phyloP scores from a whole-genome alignment of 2,888 invertebrate species.

The Elysia crispata region DNA sequence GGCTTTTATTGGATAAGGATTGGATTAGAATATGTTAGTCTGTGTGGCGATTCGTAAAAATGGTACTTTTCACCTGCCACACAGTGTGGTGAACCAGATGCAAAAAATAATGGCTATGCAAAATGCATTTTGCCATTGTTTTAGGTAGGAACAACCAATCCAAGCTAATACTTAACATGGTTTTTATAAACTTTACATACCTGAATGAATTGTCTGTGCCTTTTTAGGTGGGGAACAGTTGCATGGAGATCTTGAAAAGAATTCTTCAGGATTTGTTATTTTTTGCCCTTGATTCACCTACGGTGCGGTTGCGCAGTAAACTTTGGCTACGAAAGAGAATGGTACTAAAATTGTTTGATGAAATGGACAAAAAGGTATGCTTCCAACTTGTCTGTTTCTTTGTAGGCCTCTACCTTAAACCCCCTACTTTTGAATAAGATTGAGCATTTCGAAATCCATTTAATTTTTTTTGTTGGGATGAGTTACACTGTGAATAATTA shows the following conservation, averaged over 20 bases:
- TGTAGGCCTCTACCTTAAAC: too few relatives aligned
- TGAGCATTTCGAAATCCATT: too few relatives aligned
- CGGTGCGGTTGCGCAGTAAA: background rate
- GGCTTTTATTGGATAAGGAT: too few relatives aligned
- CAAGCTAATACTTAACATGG: background rate
- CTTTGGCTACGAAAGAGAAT: conserved; percentile 43
- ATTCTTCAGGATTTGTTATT: conserved; percentile 14
- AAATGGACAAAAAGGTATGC: conserved; percentile 38
- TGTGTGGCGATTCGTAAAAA: too few relatives aligned
- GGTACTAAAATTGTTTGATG: conserved; percentile 19
- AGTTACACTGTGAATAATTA: too few relatives aligned
- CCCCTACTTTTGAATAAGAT: background rate
- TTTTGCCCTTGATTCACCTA: conserved; percentile 29
- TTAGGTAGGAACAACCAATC: background rate
- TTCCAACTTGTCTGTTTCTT: too few relatives aligned
- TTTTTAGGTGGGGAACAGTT: background rate
- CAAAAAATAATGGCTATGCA: too few relatives aligned
- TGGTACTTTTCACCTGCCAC: too few relatives aligned
- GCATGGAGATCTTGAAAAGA: conserved; percentile 30
- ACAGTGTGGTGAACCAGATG: too few relatives aligned
- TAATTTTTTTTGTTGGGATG: too few relatives aligned
- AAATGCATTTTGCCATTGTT: background rate
- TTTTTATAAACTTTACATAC: background rate
- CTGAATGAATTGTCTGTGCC: background rate
- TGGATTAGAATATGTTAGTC: too few relatives aligned